Conservation (phyloP, 2,888 invertebrate species). For the Eugnorisma glareosa region DNA sequence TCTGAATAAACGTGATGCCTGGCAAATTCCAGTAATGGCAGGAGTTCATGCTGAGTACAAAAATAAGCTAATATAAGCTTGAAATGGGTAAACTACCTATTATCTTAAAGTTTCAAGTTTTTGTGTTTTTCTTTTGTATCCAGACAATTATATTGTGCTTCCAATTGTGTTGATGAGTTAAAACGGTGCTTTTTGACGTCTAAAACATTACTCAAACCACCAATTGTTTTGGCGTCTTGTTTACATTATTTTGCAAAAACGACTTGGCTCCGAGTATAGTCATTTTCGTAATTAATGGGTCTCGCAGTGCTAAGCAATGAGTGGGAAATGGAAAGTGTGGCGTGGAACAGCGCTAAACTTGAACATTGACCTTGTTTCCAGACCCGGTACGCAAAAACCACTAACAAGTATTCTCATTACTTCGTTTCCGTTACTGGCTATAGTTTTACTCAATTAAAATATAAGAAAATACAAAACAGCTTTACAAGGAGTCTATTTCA, state of each 20-base stretch:
- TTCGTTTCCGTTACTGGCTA: slow-evolving; percentile 62
- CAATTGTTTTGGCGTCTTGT: slow-evolving; percentile 33
- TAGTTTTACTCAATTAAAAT: slow-evolving; percentile 50
- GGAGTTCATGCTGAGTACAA: neutral
- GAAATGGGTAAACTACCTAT: neutral
- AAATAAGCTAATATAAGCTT: neutral
- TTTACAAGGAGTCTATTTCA: slow-evolving; percentile 1
- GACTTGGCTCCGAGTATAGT: slow-evolving; percentile 34
- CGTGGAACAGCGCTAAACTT: slow-evolving; percentile 78
- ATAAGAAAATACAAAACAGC: slow-evolving; percentile 19
- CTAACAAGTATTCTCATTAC: slow-evolving; percentile 60
- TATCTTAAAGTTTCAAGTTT: neutral
- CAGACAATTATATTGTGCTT: neutral
- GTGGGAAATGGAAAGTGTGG: slow-evolving; percentile 77
- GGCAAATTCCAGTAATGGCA: neutral
- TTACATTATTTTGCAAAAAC: slow-evolving; percentile 39
- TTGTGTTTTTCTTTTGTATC: neutral
- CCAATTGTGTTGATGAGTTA: slow-evolving; percentile 5
- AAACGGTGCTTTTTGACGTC: slow-evolving; percentile 6
- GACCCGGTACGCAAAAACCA: slow-evolving; percentile 62
- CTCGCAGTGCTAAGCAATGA: slow-evolving; percentile 68
- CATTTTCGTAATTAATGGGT: slow-evolving; percentile 67
- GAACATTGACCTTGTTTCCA: slow-evolving; percentile 79
- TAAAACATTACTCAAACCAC: slow-evolving; percentile 19
- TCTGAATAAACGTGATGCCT: neutral